Evolutionary conservation across 2,888 invertebrate genomes (phyloP).

Genomic region (Agrochola circellaris): DNA sequence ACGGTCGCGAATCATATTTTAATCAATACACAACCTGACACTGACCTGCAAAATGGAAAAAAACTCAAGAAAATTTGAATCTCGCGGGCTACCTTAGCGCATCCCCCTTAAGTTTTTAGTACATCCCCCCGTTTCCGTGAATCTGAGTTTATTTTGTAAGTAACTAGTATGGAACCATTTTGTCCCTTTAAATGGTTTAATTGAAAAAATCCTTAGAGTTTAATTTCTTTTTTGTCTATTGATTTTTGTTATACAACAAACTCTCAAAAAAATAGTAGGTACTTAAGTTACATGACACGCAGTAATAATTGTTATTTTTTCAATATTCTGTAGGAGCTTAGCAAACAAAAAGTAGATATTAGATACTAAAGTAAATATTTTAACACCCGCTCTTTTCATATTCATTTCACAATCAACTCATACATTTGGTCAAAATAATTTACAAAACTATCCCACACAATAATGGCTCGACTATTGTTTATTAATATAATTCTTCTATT

Average conservation of each 20-base stretch:
- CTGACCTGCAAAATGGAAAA: too few species aligned
- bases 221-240: neutral
- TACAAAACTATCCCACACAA: constrained; percentile 5
- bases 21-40: too few species aligned
- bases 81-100: too few species aligned
- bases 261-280: neutral
- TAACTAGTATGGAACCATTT: too few species aligned
- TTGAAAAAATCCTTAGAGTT: too few species aligned
- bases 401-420: neutral
- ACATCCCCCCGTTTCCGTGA: neutral
- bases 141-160: neutral
- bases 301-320: neutral
- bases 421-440: constrained; percentile 5
- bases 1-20: too few species aligned
- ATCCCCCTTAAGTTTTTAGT: too few species aligned
- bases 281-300: neutral
- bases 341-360: constrained; percentile 5
- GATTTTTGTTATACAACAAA: neutral
- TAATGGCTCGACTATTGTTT: neutral
- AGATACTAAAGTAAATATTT: neutral
- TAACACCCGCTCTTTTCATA: neutral
- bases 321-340: neutral
- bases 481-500: constrained; percentile 1
- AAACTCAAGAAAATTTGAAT: too few species aligned
- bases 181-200: too few species aligned